Base-by-base conservation (phyloP, 2,113 vertebrate genomes). In the Dicrurus megarhynchus region DNA sequence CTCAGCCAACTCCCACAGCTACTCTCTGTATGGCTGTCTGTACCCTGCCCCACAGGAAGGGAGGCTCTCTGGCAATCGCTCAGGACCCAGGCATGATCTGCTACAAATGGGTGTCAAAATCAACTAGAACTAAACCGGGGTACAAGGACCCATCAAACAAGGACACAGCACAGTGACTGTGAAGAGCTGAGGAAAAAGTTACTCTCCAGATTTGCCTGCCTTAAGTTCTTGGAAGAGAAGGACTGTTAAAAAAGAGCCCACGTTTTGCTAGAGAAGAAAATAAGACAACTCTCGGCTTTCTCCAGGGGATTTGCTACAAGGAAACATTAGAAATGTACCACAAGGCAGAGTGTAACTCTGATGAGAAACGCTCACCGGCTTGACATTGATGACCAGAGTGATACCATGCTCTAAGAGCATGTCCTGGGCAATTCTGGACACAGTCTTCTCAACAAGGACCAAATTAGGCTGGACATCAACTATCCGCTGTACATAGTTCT, bases 371-470 rank as follows among this genome's bases (percentile, higher is more conserved):
- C 99, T 98, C 78, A 99, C 99, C 84, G 99, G 98, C 97, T 99
- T 99, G 71, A 99, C 99, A 39, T 99, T 99, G 97, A 99, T 99
- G 91, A 99, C 99, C 93, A 99, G 98, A 20, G 99, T 99, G 96
- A 99, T 99, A 64, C 99, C 99, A 70, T 99, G 99, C 90, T 99
- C 99, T 50, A 99, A 96, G 81, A 99, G 98, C 99, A 99, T 99
- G 92, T 99, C 99, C 97, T 99, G 99, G 47, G 99, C 99, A 33
- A 99, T 99, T 47, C 99, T 99, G 33, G 99, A 99, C 74, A 99
- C 99, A 0, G 99, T 99, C 98, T 99, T 99, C 98, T 99, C 99
- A 94, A 99, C 99, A 55, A 99, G 96, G 87, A 99, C 99, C 97
- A 99, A 97, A 57, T 98, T 99, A 16, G 99, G 99, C 32, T 99